Evolutionary conservation across 2,888 invertebrate species (phyloP), one percentile per base, ranked within the genome.

Genomic region (Xylocampa areola): DNA sequence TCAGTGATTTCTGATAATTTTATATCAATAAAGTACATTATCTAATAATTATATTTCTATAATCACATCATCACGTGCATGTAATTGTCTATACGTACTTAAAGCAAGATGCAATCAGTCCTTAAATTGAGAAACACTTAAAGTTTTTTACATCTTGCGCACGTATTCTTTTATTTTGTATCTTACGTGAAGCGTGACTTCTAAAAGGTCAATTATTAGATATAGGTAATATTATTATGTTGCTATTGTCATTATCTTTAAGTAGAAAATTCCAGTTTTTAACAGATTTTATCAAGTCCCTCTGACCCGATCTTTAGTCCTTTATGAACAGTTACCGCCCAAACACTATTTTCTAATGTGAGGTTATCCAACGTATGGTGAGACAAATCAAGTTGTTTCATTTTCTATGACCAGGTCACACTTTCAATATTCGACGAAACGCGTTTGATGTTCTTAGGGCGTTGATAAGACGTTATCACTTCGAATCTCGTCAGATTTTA

Each of bases 251-350:
- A 44, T 40, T n/a, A 10, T 8, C 1, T 13, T 11, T 7, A 27
- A 16, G 25, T 19, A 10, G 7, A 25, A 14, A 6, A 6, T 6
- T 30, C 58, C 29, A 65, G 37, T 57, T 29, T 29, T 5, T 39
- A 11, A n/a, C 5, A 62, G 48, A 43, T 65, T 25, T 48, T 58
- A 62, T 62, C 39, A n/a, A n/a, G 10, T 37, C 57, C 33, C 39
- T 32, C 49, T 58, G 14, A 14, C 4, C 5, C 2, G 66, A 33
- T 66, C 49, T 43, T 14, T 36, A 33, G 27, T 33, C 4, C 16
- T 11, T n/a, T n/a, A n/a, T n/a, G n/a, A n/a, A n/a, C n/a, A n/a
- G n/a, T n/a, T n/a, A n/a, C n/a, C n/a, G n/a, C n/a, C n/a, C n/a
- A n/a, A n/a, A n/a, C n/a, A n/a, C n/a, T n/a, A n/a, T n/a, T n/a